A percentile compares a stretch with the other conserved stretches of the same genome.
Evolutionary conservation across 2,797 vertebrate species (phyloP).

Genomic region (Sebastes dallii): DNA sequence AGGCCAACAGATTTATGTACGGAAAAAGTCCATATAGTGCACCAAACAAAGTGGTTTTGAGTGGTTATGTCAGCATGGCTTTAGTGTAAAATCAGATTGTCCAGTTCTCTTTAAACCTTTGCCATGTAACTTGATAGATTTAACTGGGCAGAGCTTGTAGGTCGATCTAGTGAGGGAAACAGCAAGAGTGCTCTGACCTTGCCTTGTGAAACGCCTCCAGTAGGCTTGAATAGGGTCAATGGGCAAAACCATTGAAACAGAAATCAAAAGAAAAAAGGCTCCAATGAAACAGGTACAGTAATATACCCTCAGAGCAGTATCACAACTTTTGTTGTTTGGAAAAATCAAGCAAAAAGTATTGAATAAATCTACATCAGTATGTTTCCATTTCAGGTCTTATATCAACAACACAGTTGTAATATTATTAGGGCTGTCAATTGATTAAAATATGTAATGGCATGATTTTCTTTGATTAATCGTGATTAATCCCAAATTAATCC

Average conservation of each 20-base stretch:
- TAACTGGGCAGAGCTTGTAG: neutral
- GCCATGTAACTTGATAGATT: constrained; percentile 8
- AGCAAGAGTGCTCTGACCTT: constrained; percentile 1
- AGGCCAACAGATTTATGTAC: neutral
- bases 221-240: neutral
- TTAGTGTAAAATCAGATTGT: neutral
- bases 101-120: neutral
- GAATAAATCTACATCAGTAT: neutral
- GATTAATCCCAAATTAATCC: neutral
- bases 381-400: neutral
- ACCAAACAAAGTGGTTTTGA: neutral
- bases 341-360: neutral
- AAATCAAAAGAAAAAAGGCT: constrained; percentile 21
- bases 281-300: neutral
- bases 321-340: neutral
- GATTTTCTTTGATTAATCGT: neutral
- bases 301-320: neutral
- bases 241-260: constrained; percentile 11
- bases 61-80: neutral
- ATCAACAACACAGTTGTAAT: neutral
- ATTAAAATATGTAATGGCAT: neutral
- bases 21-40: neutral
- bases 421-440: neutral
- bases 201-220: neutral
- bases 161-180: neutral